Evolutionary conservation across 1,140 invertebrate genomes (phyloP).

Genomic region (Diorhabda elongata): DNA sequence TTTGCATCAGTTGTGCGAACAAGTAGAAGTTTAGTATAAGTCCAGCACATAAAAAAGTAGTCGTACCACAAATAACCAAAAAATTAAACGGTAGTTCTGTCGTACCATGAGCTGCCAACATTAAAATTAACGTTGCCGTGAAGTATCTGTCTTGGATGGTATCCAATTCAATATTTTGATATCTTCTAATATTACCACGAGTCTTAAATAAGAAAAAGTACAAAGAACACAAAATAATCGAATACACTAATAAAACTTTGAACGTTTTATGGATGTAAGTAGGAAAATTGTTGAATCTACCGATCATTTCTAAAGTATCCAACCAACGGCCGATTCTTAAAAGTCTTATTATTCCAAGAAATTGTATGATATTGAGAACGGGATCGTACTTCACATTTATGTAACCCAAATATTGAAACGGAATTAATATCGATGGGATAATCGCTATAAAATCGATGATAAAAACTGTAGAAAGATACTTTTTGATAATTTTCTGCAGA

Average conservation of each 20-base stretch:
- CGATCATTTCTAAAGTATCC: not conserved
- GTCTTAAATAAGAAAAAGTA: not conserved
- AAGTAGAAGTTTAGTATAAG: not conserved
- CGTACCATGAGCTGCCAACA: not conserved
- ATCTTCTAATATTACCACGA: not conserved
- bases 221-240: not conserved
- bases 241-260: conserved; percentile 4
- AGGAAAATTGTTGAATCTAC: conserved; percentile 5
- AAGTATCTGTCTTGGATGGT: not conserved
- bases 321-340: conserved; percentile 7
- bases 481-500: conserved; percentile 6
- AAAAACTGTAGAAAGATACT: conserved; percentile 7
- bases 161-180: not conserved
- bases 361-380: not conserved
- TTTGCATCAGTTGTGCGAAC: conserved; percentile 16
- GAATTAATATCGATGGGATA: not conserved
- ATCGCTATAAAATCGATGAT: conserved; percentile 3
- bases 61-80: too few relatives aligned
- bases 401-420: not conserved
- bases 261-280: conserved; percentile 11
- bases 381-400: not conserved
- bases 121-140: not conserved
- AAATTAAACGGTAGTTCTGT: too few relatives aligned
- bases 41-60: too few relatives aligned
- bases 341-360: not conserved